Conservation (phyloP, 2,113 vertebrate genomes). For the Astatotilapia flaviijosephi region DNA sequence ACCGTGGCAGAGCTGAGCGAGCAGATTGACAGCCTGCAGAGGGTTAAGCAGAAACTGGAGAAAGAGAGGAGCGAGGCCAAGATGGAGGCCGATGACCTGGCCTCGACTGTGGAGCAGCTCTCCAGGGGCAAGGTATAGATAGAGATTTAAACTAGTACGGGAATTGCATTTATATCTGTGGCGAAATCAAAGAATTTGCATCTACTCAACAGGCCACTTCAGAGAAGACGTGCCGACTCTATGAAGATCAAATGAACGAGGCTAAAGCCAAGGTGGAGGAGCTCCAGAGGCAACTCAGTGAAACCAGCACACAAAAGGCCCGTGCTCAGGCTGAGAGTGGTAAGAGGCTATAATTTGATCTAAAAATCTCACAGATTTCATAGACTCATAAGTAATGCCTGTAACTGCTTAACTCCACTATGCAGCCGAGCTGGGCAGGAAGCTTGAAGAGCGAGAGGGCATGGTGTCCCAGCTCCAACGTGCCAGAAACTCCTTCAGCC, state of each 20-base stretch:
- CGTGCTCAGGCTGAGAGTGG: conserved; percentile 83
- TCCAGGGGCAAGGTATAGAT: conserved; percentile 82
- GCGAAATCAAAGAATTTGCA: not conserved
- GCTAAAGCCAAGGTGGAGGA: conserved; percentile 85
- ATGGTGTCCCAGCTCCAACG: conserved; percentile 86
- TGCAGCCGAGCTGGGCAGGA: conserved; percentile 82
- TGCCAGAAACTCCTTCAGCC: conserved; percentile 79
- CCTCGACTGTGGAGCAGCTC: conserved; percentile 81
- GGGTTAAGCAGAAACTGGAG: conserved; percentile 85
- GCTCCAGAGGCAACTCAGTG: conserved; percentile 82
- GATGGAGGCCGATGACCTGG: conserved; percentile 87
- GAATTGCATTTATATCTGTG: not conserved
- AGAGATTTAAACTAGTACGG: not conserved
- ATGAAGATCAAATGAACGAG: conserved; percentile 88
- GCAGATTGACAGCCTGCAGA: conserved; percentile 87
- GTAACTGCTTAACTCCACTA: not conserved
- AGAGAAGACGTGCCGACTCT: conserved; percentile 85
- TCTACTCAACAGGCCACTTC: conserved; percentile 68
- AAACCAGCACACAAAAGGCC: conserved; percentile 75
- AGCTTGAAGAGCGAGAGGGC: conserved; percentile 86
- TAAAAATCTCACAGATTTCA: not conserved
- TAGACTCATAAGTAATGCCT: not conserved
- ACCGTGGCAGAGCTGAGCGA: conserved; percentile 79
- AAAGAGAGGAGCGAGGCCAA: conserved; percentile 68
- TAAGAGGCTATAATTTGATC: conserved; percentile 28